Evolutionary conservation across 2,888 invertebrate species (phyloP).

Genomic region (Tinea semifulvella): DNA sequence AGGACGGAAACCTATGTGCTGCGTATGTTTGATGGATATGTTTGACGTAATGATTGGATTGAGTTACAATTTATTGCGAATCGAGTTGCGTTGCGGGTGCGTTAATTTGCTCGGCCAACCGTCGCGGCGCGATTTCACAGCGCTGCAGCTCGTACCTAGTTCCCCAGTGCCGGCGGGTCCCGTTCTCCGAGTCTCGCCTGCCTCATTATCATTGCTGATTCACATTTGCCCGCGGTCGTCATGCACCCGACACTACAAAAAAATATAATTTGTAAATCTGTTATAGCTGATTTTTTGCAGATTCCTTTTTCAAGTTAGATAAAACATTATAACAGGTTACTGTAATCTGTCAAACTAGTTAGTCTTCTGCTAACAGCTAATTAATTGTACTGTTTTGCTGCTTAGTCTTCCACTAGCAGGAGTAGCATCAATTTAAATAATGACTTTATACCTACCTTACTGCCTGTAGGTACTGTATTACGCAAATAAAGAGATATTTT

Average conservation of each 20-base stretch:
- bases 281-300: too few relatives aligned
- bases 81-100: constrained; percentile 3
- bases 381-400: too few relatives aligned
- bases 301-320: too few relatives aligned
- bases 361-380: too few relatives aligned
- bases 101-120: constrained; percentile 9
- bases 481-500: too few relatives aligned
- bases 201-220: constrained; percentile 48
- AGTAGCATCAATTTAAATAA: too few relatives aligned
- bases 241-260: constrained; percentile 7
- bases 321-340: too few relatives aligned
- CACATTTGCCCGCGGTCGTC: constrained; percentile 25
- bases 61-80: not conserved
- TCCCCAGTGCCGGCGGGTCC: constrained; percentile 23
- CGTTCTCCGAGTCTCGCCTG: constrained; percentile 25
- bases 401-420: too few relatives aligned
- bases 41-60: not conserved
- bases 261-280: too few relatives aligned
- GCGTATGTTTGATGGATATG: not conserved
- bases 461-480: too few relatives aligned
- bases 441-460: too few relatives aligned
- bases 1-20: not conserved
- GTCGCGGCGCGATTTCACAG: constrained; percentile 13
- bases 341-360: too few relatives aligned
- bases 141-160: constrained; percentile 20